Percentiles rank a stretch among this genome's conserved stretches.
Conservation (phyloP, 2,888 invertebrate genomes). For the Caradrina clavipalpis region DNA sequence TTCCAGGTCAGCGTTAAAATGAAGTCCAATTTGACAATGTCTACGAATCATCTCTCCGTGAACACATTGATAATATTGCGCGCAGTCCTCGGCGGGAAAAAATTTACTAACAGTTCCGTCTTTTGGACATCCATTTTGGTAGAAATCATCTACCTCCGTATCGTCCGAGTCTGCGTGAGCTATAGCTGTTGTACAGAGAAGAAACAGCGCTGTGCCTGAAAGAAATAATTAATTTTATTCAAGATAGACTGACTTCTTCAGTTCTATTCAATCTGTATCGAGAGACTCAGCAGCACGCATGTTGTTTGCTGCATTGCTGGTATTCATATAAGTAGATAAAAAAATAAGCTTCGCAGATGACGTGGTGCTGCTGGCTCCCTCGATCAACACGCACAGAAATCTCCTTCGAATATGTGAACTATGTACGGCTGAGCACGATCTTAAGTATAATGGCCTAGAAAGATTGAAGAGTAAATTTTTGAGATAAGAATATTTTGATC, state of each 20-base stretch:
- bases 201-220: constrained; percentile 48
- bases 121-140: constrained; percentile 51
- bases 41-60: constrained; percentile 48
- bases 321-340: constrained; percentile 4
- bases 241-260: constrained; percentile 4
- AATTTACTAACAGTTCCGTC: constrained; percentile 34
- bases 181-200: constrained; percentile 40
- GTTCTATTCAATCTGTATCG: neutral
- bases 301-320: neutral
- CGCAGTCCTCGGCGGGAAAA: constrained; percentile 66
- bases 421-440: neutral
- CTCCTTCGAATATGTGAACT: neutral
- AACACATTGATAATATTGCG: constrained; percentile 66
- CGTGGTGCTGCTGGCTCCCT: neutral
- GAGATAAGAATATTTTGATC: neutral
- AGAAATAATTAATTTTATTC: constrained; percentile 37
- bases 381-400: constrained; percentile 8
- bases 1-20: constrained; percentile 47
- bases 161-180: constrained; percentile 18
- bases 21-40: constrained; percentile 40
- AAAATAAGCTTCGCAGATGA: neutral
- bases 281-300: neutral
- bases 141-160: constrained; percentile 5
- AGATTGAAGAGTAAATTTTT: neutral
- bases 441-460: constrained; percentile 1